Conservation (phyloP, 2,888 invertebrate species). For the Lepidocyrtinus sp. region DNA sequence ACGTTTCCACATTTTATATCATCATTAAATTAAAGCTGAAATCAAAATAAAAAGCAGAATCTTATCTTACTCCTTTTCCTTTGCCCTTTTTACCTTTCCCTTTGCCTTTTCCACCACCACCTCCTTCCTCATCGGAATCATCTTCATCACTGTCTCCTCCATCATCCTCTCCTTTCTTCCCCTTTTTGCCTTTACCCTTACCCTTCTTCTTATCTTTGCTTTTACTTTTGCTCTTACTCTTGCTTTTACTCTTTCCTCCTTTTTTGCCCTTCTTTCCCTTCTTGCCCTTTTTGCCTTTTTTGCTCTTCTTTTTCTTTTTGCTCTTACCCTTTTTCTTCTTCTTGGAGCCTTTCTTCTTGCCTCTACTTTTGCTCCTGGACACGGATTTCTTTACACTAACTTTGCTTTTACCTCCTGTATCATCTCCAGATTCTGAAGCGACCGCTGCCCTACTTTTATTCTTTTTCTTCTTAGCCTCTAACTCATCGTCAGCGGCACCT, state of each 20-base stretch:
- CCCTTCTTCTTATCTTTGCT: neutral
- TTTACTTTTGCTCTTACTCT: neutral
- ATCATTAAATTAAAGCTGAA: neutral
- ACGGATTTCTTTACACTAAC: too few species aligned
- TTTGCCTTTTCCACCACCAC: conserved; percentile 1
- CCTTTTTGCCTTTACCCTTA: conserved; percentile 21
- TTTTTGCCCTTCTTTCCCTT: neutral
- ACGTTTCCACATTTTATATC: neutral
- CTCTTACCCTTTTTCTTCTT: neutral
- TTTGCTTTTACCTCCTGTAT: neutral
- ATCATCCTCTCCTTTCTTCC: neutral
- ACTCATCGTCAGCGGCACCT: neutral
- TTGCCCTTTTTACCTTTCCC: conserved; percentile 8
- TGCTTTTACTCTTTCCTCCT: neutral
- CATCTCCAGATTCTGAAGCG: too few species aligned
- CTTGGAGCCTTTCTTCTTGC: conserved; percentile 9
- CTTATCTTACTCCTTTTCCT: neutral
- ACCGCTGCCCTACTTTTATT: conserved; percentile 26
- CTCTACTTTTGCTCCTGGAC: neutral
- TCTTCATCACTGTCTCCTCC: neutral
- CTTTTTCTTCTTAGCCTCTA: conserved; percentile 8
- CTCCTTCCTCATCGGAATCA: neutral
- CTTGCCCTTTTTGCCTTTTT: conserved; percentile 13
- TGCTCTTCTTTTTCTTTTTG: conserved; percentile 8
- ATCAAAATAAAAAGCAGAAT: neutral